phyloP scores from a whole-genome alignment of 2,888 invertebrate species.

The Amphipoea lucens region DNA sequence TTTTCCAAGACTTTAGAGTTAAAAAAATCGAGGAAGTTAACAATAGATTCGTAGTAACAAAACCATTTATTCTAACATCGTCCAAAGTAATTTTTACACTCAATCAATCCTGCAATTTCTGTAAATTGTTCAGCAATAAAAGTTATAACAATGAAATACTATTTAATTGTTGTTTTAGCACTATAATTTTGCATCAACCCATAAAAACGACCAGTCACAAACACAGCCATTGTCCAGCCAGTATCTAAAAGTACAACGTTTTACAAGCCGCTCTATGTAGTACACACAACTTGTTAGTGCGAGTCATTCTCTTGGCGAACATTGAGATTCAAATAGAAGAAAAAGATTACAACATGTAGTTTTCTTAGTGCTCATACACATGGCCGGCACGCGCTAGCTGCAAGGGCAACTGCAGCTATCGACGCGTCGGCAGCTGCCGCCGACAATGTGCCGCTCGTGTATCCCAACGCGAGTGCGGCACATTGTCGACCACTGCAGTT shows the following conservation, averaged over 20 bases:
- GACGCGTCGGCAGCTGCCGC: not conserved
- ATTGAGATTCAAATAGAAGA: constrained; percentile 50
- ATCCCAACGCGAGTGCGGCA: not conserved
- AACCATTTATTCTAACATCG: not conserved
- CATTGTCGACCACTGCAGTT: not conserved
- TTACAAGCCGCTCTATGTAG: constrained; percentile 56
- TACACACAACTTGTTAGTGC: constrained; percentile 29
- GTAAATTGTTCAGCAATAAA: not conserved
- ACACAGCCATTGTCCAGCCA: constrained; percentile 17
- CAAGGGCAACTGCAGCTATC: not conserved
- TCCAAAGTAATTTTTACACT: not conserved
- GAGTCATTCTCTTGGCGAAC: constrained; percentile 48
- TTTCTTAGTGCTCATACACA: constrained; percentile 4
- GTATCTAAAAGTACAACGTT: constrained; percentile 36
- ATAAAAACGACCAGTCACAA: constrained; percentile 20
- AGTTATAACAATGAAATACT: not conserved
- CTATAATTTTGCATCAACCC: constrained; percentile 31
- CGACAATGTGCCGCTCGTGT: not conserved
- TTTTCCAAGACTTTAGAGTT: not conserved
- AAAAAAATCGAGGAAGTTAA: not conserved
- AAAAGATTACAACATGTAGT: constrained; percentile 44
- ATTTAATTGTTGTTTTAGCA: not conserved
- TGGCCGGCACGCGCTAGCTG: not conserved
- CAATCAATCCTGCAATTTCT: not conserved
- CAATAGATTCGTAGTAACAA: not conserved